These are phyloP conservation scores for Sericinus montela DNA, from an alignment of 2,888 invertebrate species.

Conservation along the genomic window DNA sequence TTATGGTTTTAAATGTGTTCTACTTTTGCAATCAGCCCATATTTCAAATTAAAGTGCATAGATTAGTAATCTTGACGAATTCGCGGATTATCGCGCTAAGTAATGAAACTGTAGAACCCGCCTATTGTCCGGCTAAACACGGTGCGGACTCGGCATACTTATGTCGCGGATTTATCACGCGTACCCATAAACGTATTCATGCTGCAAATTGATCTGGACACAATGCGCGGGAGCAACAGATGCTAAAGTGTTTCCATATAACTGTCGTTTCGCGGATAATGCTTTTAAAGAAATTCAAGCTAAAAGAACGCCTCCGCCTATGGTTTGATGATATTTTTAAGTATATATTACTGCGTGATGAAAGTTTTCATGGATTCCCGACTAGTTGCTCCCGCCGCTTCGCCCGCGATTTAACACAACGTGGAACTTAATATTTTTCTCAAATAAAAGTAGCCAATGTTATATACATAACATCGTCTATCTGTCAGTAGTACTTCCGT, in stretches of 20 bases:
- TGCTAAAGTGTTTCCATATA: constrained; percentile 1
- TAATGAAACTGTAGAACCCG: constrained; percentile 8
- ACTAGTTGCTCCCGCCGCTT: no score
- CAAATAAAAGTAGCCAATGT: no score
- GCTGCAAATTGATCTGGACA: constrained; percentile 35
- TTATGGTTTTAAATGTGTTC: neutral
- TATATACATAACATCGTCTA: no score
- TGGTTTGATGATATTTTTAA: no score
- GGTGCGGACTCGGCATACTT: constrained; percentile 16
- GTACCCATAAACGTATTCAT: constrained; percentile 34
- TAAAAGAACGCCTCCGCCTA: no score
- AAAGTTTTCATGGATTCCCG: no score
- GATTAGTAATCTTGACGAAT: constrained; percentile 16
- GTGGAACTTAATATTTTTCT: no score
- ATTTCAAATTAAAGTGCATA: constrained; percentile 3
- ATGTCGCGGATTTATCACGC: constrained; percentile 26
- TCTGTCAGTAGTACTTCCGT: no score
- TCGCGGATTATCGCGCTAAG: constrained; percentile 9
- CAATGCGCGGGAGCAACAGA: constrained; percentile 17
- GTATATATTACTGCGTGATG: no score
- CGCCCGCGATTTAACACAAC: no score
- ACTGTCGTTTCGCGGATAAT: neutral
- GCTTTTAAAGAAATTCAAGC: neutral
- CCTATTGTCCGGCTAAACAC: constrained; percentile 16
- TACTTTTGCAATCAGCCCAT: neutral